Conservation (phyloP, 2,888 invertebrate genomes). For the Melanophora roralis region DNA sequence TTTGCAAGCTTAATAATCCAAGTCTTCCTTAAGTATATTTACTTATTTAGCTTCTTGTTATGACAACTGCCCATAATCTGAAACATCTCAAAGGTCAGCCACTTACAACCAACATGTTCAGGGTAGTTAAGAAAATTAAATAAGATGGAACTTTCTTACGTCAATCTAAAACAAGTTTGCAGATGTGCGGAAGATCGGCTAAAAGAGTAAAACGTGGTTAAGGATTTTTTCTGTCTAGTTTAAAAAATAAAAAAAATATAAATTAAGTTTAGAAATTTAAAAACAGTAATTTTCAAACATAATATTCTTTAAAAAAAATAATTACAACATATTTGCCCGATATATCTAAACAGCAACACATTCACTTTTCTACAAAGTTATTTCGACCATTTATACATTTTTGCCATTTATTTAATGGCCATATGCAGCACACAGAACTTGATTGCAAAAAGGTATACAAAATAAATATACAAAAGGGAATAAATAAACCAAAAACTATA, state of each 20-base stretch:
- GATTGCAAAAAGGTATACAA: constrained; percentile 12
- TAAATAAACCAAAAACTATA: constrained; percentile 15
- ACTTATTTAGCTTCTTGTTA: not conserved
- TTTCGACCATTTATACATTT: too few relatives aligned
- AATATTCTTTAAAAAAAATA: too few relatives aligned
- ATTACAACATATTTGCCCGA: too few relatives aligned
- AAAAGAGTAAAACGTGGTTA: too few relatives aligned
- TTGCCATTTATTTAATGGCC: constrained; percentile 12
- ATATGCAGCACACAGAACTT: constrained; percentile 30
- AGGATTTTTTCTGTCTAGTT: too few relatives aligned
- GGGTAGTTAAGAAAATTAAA: not conserved
- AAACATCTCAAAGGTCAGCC: not conserved
- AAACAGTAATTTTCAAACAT: too few relatives aligned
- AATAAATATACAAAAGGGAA: not conserved
- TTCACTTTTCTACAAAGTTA: too few relatives aligned
- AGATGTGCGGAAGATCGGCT: not conserved
- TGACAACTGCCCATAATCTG: not conserved
- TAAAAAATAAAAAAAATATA: too few relatives aligned
- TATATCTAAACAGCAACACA: too few relatives aligned
- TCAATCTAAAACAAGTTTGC: not conserved
- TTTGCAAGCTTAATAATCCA: not conserved
- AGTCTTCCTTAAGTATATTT: not conserved
- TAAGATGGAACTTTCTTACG: not conserved
- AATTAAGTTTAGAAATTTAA: too few relatives aligned
- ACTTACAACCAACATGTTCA: not conserved